Base-by-base conservation (phyloP, 2,797 vertebrate genomes). In the Gorsachius magnificus region DNA sequence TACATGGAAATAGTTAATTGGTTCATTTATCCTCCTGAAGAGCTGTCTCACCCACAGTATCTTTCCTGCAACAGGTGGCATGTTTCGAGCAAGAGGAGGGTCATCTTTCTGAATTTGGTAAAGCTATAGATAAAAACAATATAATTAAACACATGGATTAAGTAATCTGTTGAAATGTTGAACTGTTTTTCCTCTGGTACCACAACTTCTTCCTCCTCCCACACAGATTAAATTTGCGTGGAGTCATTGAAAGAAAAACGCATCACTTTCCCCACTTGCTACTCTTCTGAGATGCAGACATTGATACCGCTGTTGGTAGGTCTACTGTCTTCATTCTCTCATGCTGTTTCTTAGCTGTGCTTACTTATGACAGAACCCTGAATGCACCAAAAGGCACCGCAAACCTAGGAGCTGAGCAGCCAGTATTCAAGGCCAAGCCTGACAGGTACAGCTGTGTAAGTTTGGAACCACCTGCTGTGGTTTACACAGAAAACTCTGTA, bases 1-100 rank as follows among this genome's bases (percentile, higher is more conserved):
- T 97, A 99, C 99, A 79, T 98, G 94, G 61, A 99, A 98, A 96
- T 98, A 98, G 68, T 36, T 95, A 61, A 99, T 98, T 68, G 98
- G 98, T 65, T 98, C 98, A 64, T 98, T 97, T 96, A 99, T 97
- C 87, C 98, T 98, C 71, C 96, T 98, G 95, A 98, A 98, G 15
- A 99, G 98, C 83, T 98, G 97, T 78, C 98, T 98, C 89, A 94
- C 98, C 99, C 99, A 99, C 18, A 97, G 35, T 87, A 99, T 98
- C 94, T 96, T 98, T 89, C 98, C 98, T 86, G 98, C 97, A 81
- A 98, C 76, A 16, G 98, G 98, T 68, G 98, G 98, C 98, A 99
- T 98, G 93, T 98, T 98, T 90, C 98, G 97, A 87, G 96, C 97
- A 71, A 98, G 95, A 53, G 98, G 98, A 61, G 98, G 98, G 22